Percentiles rank a stretch among this genome's conserved stretches.
These are phyloP conservation scores for Porites lobata DNA, from an alignment of 92 coral and sea anemone genomes.

Conservation along the genomic window DNA sequence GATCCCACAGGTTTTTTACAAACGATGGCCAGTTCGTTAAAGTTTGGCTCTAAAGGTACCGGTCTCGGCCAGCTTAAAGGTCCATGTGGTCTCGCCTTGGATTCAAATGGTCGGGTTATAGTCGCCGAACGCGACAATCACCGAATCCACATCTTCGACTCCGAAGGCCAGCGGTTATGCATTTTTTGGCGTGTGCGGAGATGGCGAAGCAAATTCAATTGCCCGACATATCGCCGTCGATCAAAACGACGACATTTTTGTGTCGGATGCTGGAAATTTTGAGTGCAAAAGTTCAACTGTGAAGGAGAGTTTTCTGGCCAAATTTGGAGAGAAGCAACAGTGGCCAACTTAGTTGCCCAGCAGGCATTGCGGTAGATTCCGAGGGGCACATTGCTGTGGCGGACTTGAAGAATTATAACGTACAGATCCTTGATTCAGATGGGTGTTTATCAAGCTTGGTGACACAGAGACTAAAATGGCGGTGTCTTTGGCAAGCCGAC, in stretches of 20 bases:
- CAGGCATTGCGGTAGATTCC: slow-evolving; percentile 90
- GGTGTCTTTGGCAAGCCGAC: slow-evolving; percentile 81
- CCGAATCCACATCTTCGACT: slow-evolving; percentile 88
- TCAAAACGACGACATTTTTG: slow-evolving; percentile 77
- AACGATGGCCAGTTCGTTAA: slow-evolving; percentile 80
- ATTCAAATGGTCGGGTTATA: slow-evolving; percentile 82
- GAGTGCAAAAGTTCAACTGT: slow-evolving; percentile 78
- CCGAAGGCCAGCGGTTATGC: slow-evolving; percentile 83
- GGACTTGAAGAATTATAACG: slow-evolving; percentile 82
- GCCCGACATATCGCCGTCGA: slow-evolving; percentile 88
- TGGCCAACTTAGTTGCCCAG: slow-evolving; percentile 92
- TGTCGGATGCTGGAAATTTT: slow-evolving; percentile 90
- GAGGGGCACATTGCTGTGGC: slow-evolving; percentile 91
- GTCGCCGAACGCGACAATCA: slow-evolving; percentile 94
- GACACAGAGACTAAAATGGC: slow-evolving; percentile 67
- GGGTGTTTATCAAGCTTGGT: slow-evolving; percentile 81
- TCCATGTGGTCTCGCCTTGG: slow-evolving; percentile 83
- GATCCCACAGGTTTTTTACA: slow-evolving; percentile 70
- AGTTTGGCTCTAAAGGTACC: slow-evolving; percentile 83
- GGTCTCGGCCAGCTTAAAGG: slow-evolving; percentile 86
- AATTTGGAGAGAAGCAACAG: slow-evolving; percentile 77
- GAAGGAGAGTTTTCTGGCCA: slow-evolving; percentile 75
- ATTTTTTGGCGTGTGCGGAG: slow-evolving; percentile 87
- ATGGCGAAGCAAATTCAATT: slow-evolving; percentile 84
- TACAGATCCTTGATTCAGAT: slow-evolving; percentile 79